Percentiles rank a stretch among this genome's conserved stretches.
These are phyloP conservation scores for Zhuqinia jingwanae DNA, from an alignment of 2,888 invertebrate species.

Conservation along the genomic window DNA sequence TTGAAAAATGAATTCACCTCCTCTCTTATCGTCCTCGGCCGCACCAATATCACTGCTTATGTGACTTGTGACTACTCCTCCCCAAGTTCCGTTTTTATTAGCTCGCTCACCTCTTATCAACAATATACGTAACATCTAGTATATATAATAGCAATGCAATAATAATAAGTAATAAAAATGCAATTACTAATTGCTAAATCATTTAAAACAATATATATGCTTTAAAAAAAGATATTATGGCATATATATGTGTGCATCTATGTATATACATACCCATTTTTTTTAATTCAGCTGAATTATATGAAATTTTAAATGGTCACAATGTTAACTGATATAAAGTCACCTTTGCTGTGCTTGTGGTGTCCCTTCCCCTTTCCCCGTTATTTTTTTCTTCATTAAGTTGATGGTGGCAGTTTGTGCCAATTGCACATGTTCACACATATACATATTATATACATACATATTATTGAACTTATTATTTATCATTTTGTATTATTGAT, in stretches of 20 bases:
- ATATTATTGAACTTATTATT: too few species aligned
- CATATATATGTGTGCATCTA: slow-evolving; percentile 6
- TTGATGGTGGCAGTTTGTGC: background rate
- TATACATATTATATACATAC: background rate
- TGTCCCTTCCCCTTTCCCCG: slow-evolving; percentile 35
- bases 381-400: slow-evolving; percentile 5
- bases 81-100: slow-evolving; percentile 59
- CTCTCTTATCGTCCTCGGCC: too few species aligned
- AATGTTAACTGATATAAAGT: background rate
- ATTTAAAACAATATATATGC: slow-evolving; percentile 4
- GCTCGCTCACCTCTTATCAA: slow-evolving; percentile 8
- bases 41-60: background rate
- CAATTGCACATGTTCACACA: slow-evolving; percentile 3
- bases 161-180: background rate
- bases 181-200: slow-evolving; percentile 48
- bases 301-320: slow-evolving; percentile 6
- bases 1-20: background rate
- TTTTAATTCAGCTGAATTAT: background rate
- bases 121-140: background rate
- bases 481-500: too few species aligned
- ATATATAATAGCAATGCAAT: too few species aligned
- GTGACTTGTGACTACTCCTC: slow-evolving; percentile 50
- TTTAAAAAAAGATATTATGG: slow-evolving; percentile 4
- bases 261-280: background rate
- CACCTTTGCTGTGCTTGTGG: too few species aligned